Base-by-base conservation (phyloP, 2,888 invertebrate genomes). In the Prosopocoilus inquinatus region DNA sequence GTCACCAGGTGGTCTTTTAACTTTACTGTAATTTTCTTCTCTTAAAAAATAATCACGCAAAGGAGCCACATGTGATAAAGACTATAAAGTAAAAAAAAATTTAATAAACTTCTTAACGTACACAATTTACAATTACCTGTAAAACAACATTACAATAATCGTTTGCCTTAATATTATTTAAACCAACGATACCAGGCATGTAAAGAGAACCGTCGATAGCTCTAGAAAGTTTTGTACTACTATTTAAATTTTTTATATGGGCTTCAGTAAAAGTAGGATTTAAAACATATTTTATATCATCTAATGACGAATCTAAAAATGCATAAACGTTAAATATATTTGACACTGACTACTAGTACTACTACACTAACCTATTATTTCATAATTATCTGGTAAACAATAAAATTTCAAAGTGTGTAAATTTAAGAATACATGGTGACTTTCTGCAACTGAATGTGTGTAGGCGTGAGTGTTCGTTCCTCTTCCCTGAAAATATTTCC, bases 101-200 rank as follows among this genome's bases (percentile, higher is more conserved):
- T 15, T 47, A 12, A 35, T 5, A 57, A n/a, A 28, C 12, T 51
- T 50, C 8, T 38, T 13, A 7, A 5, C 4, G 8, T 4, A 7
- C 5, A 13, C 5, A 4, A 13, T 13, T 38, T 38, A 11, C 5
- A 62, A 70, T 76, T 77, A 93, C 94, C 84, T 95, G 95, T 52
- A 99, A 81, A 53, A 99, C 92, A 46, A 98, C 99, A 80, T 99
- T 99, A 75, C 98, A 98, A 74, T 99, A 99, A 78, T 99, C 99
- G 79, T 99, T 99, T 2, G 96, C 97, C 79, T 99, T 99, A 66
- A 99, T 99, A 75, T 99, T 99, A 74, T 99, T 99, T 47, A 99
- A 82, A 0, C 96, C 96, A 13, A 99, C 96, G 70, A 99, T 96
- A 54, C 96, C 99, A 2, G 98, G 98, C 72, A 94, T 86, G 76